A percentile compares a stretch with the other conserved stretches of the same genome.
phyloP scores from a whole-genome alignment of 2,888 invertebrate genomes.

The Oasisia sp. region DNA sequence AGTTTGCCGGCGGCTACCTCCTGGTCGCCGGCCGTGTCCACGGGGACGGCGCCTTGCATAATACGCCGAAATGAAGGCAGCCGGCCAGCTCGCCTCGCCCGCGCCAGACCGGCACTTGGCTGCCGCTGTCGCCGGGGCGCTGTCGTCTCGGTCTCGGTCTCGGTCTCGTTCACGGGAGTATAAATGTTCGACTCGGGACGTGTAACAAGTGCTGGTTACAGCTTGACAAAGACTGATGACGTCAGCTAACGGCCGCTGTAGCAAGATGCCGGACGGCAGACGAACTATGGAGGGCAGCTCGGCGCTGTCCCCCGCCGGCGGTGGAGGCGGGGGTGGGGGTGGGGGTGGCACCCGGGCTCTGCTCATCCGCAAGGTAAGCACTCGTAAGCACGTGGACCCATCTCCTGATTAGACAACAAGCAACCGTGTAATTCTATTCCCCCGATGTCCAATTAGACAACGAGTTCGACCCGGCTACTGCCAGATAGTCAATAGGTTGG shows the following conservation, averaged over 20 bases:
- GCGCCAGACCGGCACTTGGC: background rate
- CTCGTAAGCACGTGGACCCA: background rate
- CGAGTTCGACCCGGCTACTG: background rate
- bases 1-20: background rate
- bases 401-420: background rate
- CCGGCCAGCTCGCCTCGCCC: background rate
- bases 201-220: background rate
- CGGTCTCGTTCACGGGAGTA: background rate
- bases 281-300: background rate
- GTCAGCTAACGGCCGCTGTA: slow-evolving; percentile 9
- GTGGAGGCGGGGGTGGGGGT: background rate
- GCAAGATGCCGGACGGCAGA: background rate
- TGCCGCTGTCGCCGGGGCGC: background rate
- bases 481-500: background rate
- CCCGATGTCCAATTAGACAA: background rate
- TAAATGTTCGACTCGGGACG: background rate
- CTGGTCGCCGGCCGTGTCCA: background rate
- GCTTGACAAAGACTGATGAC: background rate
- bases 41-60: background rate
- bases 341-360: background rate
- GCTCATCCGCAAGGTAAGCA: background rate
- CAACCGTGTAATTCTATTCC: background rate
- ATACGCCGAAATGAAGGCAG: background rate
- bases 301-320: background rate
- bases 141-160: background rate